Conservation (phyloP, 2,113 vertebrate genomes). For the Synodontis membranacea region DNA sequence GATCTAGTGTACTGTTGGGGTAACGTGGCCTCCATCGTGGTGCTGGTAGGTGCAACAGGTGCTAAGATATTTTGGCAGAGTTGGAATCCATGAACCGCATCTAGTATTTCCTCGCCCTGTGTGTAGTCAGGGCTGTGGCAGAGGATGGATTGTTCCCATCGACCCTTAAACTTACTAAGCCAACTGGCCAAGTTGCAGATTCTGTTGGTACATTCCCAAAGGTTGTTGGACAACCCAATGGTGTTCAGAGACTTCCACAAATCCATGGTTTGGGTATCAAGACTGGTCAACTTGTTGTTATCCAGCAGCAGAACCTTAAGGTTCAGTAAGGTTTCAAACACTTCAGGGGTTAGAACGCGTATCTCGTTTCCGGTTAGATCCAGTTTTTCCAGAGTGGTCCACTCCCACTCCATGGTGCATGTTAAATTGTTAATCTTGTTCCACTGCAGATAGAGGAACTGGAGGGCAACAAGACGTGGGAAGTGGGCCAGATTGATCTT, state of each 20-base stretch:
- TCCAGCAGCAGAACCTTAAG: constrained; percentile 95
- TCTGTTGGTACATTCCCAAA: constrained; percentile 96
- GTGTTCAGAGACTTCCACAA: constrained; percentile 87
- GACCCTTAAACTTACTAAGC: constrained; percentile 92
- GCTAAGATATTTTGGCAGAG: constrained; percentile 97
- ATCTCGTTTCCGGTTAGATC: constrained; percentile 96
- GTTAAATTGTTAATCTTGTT: constrained; percentile 98
- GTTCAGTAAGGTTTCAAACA: constrained; percentile 95
- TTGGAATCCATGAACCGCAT: constrained; percentile 96
- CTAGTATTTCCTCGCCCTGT: constrained; percentile 98
- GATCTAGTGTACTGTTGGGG: constrained; percentile 81
- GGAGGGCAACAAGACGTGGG: constrained; percentile 92
- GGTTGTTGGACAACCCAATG: constrained; percentile 92
- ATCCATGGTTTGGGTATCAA: constrained; percentile 86
- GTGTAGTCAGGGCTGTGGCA: constrained; percentile 94
- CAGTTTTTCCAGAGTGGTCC: constrained; percentile 94
- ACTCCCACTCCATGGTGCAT: constrained; percentile 97
- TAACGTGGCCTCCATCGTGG: constrained; percentile 69
- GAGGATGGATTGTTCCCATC: constrained; percentile 96
- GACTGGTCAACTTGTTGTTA: constrained; percentile 93
- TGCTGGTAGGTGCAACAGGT: constrained; percentile 80
- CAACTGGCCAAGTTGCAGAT: constrained; percentile 94
- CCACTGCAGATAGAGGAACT: constrained; percentile 95
- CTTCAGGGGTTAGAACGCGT: constrained; percentile 85
- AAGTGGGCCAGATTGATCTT: constrained; percentile 99